Base-by-base conservation (phyloP, 2,797 vertebrate species). In the Naso thynnoides region DNA sequence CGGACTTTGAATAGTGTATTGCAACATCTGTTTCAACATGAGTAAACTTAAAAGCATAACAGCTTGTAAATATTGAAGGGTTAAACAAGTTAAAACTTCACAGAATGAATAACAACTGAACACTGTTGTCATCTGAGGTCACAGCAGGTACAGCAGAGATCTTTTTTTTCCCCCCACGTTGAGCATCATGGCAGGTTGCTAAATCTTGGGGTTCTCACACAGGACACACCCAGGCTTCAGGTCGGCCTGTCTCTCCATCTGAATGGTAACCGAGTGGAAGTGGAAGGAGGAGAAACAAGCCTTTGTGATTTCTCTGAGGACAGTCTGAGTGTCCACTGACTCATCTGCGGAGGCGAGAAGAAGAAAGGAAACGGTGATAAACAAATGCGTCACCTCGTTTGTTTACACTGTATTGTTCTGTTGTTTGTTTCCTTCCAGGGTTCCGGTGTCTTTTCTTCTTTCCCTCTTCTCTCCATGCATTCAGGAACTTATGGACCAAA, bases 241-340 rank as follows among this genome's bases (percentile, higher is more conserved):
- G 82, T 97, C 95, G 0, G 91, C 93, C 86, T 92, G 78, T 9
- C 92, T 79, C 93, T 99, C 97, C 86, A 96, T 93, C 79, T 99
- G 97, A 87, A 99, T 95, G 3, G 97, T 98, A 70, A 98, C 77
- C 0, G 95, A 96, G 81, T 97, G 93, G 73, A 98, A 93, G 68
- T 91, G 93, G 85, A 94, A 94, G 29, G 84, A 88, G 29, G 92
- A 92, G 90, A 91, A 94, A 48, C 96, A 94, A n/a, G 83, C 85
- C 78, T 93, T 89, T 0, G 94, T 96, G 79, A 97, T 93, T 69
- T 95, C 93, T 85, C 92, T 95, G n/a, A 94, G 86, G 72, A 96
- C 90, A 3, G 88, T 86, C 87, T 95, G 95, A 70, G 92, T 92
- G 16, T 98, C 95, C 2, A 2, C 76, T 0, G 89, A 73, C 19